These are phyloP conservation scores for Camponotus pennsylvanicus DNA, from an alignment of 1,140 invertebrate species.

Conservation along the genomic window DNA sequence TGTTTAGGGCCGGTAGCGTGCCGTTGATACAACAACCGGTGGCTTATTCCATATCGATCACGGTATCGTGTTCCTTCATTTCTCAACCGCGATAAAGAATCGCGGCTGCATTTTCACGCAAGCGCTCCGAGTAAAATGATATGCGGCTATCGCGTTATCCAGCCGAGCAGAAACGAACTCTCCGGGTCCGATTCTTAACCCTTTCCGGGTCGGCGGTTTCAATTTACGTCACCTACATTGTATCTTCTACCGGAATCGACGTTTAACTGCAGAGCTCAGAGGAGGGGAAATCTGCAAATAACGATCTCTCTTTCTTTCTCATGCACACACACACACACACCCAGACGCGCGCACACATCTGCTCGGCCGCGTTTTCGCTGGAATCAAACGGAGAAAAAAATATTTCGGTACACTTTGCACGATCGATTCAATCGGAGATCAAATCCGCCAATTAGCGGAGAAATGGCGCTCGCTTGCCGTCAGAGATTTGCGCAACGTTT, in stretches of 20 bases:
- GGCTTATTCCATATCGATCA: conserved; percentile 27
- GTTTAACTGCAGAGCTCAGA: conserved; percentile 9
- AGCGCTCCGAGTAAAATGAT: conserved; percentile 22
- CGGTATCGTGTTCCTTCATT: conserved; percentile 56
- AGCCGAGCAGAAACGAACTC: conserved; percentile 40
- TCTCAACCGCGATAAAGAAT: conserved; percentile 43
- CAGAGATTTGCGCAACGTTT: conserved; percentile 35
- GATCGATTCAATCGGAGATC: conserved; percentile 46
- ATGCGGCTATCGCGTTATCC: conserved; percentile 51
- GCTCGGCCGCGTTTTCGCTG: neutral
- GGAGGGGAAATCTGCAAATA: neutral
- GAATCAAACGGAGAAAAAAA: conserved; percentile 7
- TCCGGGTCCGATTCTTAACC: conserved; percentile 44
- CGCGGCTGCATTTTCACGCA: conserved; percentile 53
- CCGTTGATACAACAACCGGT: conserved; percentile 34
- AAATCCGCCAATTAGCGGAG: conserved; percentile 51
- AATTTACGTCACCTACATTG: conserved; percentile 52
- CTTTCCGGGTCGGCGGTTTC: conserved; percentile 59
- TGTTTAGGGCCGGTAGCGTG: conserved; percentile 50
- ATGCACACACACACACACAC: neutral
- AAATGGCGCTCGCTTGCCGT: conserved; percentile 21
- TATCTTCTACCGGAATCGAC: conserved; percentile 29
- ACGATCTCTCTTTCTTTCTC: neutral
- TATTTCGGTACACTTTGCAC: conserved; percentile 26
- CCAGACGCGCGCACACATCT: no score